Conservation (phyloP, 1,140 invertebrate genomes). For the Cephus cinctus region DNA sequence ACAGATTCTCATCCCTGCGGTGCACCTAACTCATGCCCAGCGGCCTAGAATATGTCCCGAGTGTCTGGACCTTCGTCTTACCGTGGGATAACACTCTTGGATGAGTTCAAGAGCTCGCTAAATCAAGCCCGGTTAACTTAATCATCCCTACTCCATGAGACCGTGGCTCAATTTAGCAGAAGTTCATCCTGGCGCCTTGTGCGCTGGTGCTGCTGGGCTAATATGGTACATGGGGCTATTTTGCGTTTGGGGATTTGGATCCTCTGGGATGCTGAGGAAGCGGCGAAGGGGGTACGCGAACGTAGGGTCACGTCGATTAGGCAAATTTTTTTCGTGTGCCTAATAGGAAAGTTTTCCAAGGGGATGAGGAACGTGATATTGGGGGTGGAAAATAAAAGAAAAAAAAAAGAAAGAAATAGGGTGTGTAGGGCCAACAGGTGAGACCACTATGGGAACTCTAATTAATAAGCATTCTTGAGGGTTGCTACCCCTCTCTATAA, state of each 20-base stretch:
- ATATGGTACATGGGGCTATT: no score
- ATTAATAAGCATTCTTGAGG: constrained; percentile 49
- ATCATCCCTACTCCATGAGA: constrained; percentile 32
- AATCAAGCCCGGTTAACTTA: constrained; percentile 40
- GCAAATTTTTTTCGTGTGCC: constrained; percentile 11
- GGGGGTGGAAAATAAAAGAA: no score
- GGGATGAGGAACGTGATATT: no score
- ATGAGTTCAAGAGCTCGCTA: constrained; percentile 32
- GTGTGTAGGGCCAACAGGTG: constrained; percentile 4
- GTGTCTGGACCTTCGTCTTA: constrained; percentile 49
- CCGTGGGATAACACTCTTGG: constrained; percentile 30
- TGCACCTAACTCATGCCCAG: constrained; percentile 42
- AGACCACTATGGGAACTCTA: constrained; percentile 23
- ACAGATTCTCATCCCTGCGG: constrained; percentile 36
- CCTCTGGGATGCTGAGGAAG: constrained; percentile 1
- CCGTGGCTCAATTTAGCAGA: constrained; percentile 25
- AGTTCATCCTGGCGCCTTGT: no score
- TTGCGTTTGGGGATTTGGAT: no score
- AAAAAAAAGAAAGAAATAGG: no score
- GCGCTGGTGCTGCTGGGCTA: no score
- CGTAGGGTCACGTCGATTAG: constrained; percentile 15
- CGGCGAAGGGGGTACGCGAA: constrained; percentile 5
- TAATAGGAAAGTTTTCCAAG: neutral
- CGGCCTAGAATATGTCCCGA: constrained; percentile 46
- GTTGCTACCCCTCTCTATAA: constrained; percentile 26